phyloP scores from a whole-genome alignment of 2,888 invertebrate genomes.

The Leptopterna dolabrata region DNA sequence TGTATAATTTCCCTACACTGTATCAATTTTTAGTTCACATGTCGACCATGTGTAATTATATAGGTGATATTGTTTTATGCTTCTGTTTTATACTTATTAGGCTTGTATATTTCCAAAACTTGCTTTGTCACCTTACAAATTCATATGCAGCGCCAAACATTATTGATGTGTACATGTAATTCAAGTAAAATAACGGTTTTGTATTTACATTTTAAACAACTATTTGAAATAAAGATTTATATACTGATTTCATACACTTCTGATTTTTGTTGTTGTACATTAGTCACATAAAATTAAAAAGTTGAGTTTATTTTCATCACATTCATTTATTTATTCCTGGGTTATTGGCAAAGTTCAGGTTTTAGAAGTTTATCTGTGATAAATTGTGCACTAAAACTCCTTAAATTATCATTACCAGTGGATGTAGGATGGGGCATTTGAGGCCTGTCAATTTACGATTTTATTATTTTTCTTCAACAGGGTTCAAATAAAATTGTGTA shows the following conservation, averaged over 20 bases:
- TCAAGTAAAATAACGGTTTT: slow-evolving; percentile 34
- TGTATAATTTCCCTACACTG: slow-evolving; percentile 55
- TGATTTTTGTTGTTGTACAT: slow-evolving; percentile 43
- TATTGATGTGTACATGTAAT: slow-evolving; percentile 50
- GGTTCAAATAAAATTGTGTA: background rate
- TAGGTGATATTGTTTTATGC: slow-evolving; percentile 49
- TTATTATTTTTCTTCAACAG: background rate
- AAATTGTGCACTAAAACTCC: slow-evolving; percentile 1
- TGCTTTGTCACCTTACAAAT: slow-evolving; percentile 49
- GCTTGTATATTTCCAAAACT: slow-evolving; percentile 47
- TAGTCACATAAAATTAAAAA: slow-evolving; percentile 42
- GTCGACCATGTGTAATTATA: slow-evolving; percentile 37
- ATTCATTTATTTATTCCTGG: background rate
- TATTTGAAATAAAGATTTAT: slow-evolving; percentile 27
- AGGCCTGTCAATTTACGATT: background rate
- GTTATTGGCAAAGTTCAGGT: slow-evolving; percentile 6
- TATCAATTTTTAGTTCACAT: slow-evolving; percentile 53
- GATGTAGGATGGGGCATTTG: background rate
- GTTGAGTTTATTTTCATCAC: slow-evolving; percentile 40
- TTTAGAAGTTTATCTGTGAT: slow-evolving; percentile 37
- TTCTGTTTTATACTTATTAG: slow-evolving; percentile 48
- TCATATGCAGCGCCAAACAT: slow-evolving; percentile 48
- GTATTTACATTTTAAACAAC: slow-evolving; percentile 24
- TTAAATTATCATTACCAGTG: background rate
- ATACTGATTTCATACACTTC: slow-evolving; percentile 42